Evolutionary conservation across 2,888 invertebrate genomes (phyloP).

Genomic region (Siphlonurus alternatus): DNA sequence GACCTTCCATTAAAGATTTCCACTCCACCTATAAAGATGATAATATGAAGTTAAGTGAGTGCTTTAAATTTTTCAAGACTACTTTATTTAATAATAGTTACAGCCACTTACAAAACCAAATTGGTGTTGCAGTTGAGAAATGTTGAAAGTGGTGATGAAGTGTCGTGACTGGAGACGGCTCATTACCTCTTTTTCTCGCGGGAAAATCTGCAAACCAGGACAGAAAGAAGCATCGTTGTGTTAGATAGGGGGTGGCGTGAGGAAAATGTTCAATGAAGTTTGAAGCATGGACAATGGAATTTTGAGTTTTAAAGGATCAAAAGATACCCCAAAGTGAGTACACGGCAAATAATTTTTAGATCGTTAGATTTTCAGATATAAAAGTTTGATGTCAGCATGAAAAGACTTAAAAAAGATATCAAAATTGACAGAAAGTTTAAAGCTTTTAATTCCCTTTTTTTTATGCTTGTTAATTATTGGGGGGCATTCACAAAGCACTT

Average conservation of each 20-base stretch:
- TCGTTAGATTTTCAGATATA: too few species aligned
- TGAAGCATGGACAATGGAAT: too few species aligned
- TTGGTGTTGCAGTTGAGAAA: slow-evolving; percentile 27
- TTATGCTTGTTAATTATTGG: too few species aligned
- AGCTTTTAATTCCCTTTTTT: too few species aligned
- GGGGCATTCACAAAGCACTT: too few species aligned
- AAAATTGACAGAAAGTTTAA: too few species aligned
- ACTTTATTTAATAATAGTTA: too few species aligned
- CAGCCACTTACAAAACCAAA: slow-evolving; percentile 31
- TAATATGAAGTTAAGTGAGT: background rate
- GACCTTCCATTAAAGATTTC: slow-evolving; percentile 18
- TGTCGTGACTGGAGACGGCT: slow-evolving; percentile 26
- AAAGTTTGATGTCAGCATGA: too few species aligned
- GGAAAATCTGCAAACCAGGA: slow-evolving; percentile 24
- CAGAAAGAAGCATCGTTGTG: too few species aligned
- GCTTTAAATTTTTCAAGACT: background rate
- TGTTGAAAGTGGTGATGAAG: slow-evolving; percentile 24
- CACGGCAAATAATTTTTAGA: background rate
- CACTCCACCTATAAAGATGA: slow-evolving; percentile 17
- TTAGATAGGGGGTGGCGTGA: too few species aligned
- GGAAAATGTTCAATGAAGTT: too few species aligned
- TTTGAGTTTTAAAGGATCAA: background rate
- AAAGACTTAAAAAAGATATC: too few species aligned
- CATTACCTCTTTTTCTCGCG: slow-evolving; percentile 27
- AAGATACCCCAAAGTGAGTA: background rate